Base-by-base conservation (phyloP, 1,140 invertebrate genomes). In the Trachymyrmex septentrionalis region DNA sequence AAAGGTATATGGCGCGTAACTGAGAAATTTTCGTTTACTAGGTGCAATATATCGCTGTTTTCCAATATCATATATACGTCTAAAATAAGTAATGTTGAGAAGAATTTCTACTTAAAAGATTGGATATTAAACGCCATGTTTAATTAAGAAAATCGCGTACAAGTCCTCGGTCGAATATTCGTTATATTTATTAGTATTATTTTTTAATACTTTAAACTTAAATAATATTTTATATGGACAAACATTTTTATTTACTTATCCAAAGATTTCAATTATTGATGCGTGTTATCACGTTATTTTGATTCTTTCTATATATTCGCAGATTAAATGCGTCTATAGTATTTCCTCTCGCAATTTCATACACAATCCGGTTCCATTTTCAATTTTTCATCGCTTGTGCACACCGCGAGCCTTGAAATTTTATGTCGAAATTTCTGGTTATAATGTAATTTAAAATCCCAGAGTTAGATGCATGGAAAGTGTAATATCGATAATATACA, bases 401-500 rank as follows among this genome's bases (percentile, higher is more conserved):
- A 44, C 19, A 10, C 72, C 21, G 16, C 66, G 53, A 48, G 0
- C 38, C 12, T 72, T 21, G 30, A 27, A 80, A 69, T 53, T 80
- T 67, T 2, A 72, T 48, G 71, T 82, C 19, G 38, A 59, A 73
- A 73, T 73, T 73, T 48, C 21, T 27, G 78, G 34, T 44, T 38
- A 59, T 44, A 24, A 44, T 10, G 5, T 21, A 24, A 73, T 73
- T 59, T 82, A 61, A 59, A 59, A 30, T 27, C 48, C 0, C 53
- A 12, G 0, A 72, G 24, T 24, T 50, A 44, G 66, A 38, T 2
- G 34, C 16, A 3, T 59, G 50, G 50, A 59, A 72, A 73, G 66
- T 57, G 38, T 59, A 72, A 82, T 38, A 59, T 82, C 53, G 67
- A 82, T 82, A 61, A 82, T 80, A 38, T 7, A 80, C 16, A 72